Base-by-base conservation (phyloP, 2,797 vertebrate genomes). In the Octomys mimax region DNA sequence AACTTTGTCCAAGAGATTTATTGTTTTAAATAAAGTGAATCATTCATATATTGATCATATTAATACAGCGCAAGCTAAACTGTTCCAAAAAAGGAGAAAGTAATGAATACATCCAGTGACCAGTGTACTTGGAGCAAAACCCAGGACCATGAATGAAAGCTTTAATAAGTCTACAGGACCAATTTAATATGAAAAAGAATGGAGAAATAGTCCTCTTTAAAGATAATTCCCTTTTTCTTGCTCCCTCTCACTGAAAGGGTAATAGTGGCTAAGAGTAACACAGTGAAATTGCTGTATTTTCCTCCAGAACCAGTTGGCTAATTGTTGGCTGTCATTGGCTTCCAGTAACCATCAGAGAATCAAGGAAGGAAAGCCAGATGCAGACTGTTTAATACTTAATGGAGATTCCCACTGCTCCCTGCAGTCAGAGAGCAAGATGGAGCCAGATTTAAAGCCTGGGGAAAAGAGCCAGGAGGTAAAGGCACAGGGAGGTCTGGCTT, bases 391-490 rank as follows among this genome's bases (percentile, higher is more conserved):
- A 88, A 86, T 79, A 59, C 46, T 68, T 85, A 87, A 62, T 83
- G 68, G 57, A 82, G 89, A 93, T 79, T 95, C 68, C 57, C 91
- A 70, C 68, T 85, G 89, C 57, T 94, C 52, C 52, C 61, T 88
- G 70, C 66, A 95, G 66, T 87, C 52, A 73, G 66, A 95, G 31
- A 66, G 36, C 54, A 96, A 92, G 59, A 85, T 8, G 24, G 61
- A 93, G 84, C 91, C 84, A 97, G 71, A 95, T 88, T 94, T 91
- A 94, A 96, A 80, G 68, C 89, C 86, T 92, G 5, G 16, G 22
- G 54, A 92, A 95, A 52, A 92, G 33, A 96, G 42, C 52, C 33
- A 70, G 92, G 71, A 57, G 95, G 83, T 96, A 78, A 95, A 95
- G 89, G 80, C 91, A 73, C 91, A 94, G 59, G 78, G 92, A 95